These are phyloP conservation scores for Cataglyphis hispanica DNA, from an alignment of 1,140 invertebrate genomes.

Conservation along the genomic window DNA sequence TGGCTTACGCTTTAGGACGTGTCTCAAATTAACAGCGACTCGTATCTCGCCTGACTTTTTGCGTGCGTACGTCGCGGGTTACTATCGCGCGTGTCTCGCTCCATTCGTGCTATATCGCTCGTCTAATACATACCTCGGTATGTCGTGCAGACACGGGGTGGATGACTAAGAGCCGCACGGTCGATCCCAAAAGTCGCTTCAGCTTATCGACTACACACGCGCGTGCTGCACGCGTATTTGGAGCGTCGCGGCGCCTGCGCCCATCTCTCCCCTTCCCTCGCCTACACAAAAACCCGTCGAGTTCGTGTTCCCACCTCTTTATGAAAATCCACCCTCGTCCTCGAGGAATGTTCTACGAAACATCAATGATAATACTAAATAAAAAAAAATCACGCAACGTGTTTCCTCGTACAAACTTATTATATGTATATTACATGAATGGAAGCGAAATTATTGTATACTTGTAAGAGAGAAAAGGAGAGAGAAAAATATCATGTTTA, in stretches of 20 bases:
- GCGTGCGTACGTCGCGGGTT: constrained; percentile 13
- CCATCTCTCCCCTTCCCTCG: constrained; percentile 5
- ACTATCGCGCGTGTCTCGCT: constrained; percentile 28
- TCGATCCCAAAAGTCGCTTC: constrained; percentile 68
- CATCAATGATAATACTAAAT: constrained; percentile 5
- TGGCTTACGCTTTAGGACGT: constrained; percentile 21
- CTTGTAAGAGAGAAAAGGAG: no score
- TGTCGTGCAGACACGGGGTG: constrained; percentile 56
- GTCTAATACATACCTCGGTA: constrained; percentile 46
- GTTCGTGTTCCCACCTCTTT: background rate
- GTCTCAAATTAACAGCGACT: constrained; percentile 32
- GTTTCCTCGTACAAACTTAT: background rate
- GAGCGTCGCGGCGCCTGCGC: constrained; percentile 67
- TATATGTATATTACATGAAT: background rate
- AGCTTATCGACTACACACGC: constrained; percentile 67
- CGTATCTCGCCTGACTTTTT: background rate
- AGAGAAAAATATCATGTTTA: background rate
- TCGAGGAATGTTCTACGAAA: background rate
- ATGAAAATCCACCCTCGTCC: constrained; percentile 14
- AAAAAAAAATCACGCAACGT: background rate
- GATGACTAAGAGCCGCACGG: constrained; percentile 68
- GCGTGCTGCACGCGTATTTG: constrained; percentile 38
- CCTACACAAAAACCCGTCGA: constrained; percentile 9
- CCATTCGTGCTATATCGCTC: constrained; percentile 55
- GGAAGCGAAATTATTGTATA: background rate